These are phyloP conservation scores for Alviniconcha marisindica DNA, from an alignment of 1,140 invertebrate species.

Conservation along the genomic window DNA sequence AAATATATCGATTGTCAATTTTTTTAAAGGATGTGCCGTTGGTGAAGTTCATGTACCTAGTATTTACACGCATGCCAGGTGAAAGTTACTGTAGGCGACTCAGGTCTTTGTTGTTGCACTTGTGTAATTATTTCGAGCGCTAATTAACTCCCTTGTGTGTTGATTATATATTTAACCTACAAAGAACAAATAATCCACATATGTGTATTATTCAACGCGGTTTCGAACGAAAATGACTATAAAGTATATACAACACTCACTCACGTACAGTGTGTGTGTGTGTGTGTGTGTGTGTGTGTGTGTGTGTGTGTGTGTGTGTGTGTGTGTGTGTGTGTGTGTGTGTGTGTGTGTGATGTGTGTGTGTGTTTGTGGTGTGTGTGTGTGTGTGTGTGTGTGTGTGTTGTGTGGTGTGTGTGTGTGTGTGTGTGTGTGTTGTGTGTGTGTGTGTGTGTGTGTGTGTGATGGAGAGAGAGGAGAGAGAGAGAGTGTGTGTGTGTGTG, in stretches of 20 bases:
- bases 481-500: too few species aligned
- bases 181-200: neutral
- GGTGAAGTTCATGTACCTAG: too few species aligned
- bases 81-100: too few species aligned
- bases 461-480: too few species aligned
- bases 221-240: neutral
- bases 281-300: slow-evolving; percentile 24
- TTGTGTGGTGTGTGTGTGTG: too few species aligned
- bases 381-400: neutral
- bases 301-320: slow-evolving; percentile 20
- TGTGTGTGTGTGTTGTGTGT: neutral
- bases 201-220: neutral
- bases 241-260: neutral
- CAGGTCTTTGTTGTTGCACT: too few species aligned
- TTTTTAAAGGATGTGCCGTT: too few species aligned
- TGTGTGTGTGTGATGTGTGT: too few species aligned
- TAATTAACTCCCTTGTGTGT: neutral
- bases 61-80: too few species aligned
- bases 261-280: neutral
- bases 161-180: too few species aligned
- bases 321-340: neutral
- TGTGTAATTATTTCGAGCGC: neutral
- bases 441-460: neutral
- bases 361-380: too few species aligned
- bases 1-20: too few species aligned